phyloP scores from a whole-genome alignment of 2,888 invertebrate genomes.

The Iselma pallidipennis region DNA sequence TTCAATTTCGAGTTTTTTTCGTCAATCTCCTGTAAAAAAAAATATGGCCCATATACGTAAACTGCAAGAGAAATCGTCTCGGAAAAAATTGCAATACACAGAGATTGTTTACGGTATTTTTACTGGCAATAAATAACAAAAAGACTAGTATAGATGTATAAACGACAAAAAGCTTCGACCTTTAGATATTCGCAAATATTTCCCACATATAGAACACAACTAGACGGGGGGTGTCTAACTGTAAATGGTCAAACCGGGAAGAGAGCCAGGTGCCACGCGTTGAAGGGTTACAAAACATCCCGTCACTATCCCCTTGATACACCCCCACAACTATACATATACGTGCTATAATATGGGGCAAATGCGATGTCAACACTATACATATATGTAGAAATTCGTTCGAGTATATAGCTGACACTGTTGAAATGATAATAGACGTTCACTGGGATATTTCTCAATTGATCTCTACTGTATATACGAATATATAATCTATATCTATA shows the following conservation, averaged over 20 bases:
- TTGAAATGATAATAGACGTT: neutral
- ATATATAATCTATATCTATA: too few relatives aligned
- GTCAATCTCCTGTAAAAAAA: neutral
- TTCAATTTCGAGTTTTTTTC: neutral
- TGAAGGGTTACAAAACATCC: slow-evolving; percentile 35
- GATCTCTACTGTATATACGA: too few relatives aligned
- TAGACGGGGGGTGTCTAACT: slow-evolving; percentile 28
- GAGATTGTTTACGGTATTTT: neutral
- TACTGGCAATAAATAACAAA: neutral
- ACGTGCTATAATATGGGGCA: slow-evolving; percentile 43
- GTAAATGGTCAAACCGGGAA: slow-evolving; percentile 37
- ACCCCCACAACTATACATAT: slow-evolving; percentile 33
- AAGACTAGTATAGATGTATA: neutral
- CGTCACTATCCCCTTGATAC: neutral
- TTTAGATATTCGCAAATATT: slow-evolving; percentile 14
- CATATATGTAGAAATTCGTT: too few relatives aligned
- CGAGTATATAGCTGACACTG: neutral
- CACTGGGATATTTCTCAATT: neutral
- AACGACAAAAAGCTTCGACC: neutral
- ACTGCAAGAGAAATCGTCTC: neutral
- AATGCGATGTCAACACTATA: slow-evolving; percentile 42
- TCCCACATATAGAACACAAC: neutral
- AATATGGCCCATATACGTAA: neutral
- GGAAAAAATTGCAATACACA: neutral
- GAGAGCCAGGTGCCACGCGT: slow-evolving; percentile 49